phyloP scores from a whole-genome alignment of 2,888 invertebrate genomes.

The Erebia palarica region DNA sequence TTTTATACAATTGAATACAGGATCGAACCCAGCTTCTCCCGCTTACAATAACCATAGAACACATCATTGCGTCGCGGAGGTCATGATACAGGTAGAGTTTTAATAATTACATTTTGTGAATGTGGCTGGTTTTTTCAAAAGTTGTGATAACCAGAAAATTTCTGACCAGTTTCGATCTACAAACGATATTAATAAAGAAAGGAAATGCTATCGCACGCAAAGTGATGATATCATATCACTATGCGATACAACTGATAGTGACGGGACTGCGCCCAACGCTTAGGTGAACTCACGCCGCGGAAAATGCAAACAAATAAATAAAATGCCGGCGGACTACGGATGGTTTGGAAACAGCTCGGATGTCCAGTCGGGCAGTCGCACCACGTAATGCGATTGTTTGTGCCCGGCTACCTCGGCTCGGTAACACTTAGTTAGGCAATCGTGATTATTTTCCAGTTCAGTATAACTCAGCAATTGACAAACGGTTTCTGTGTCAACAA shows the following conservation, averaged over 20 bases:
- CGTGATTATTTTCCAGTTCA: conserved; percentile 56
- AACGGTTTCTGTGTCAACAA: conserved; percentile 56
- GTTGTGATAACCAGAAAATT: background rate
- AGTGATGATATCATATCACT: conserved; percentile 26
- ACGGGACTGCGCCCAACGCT: conserved; percentile 7
- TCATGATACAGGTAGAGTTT: background rate
- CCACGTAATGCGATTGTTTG: conserved; percentile 60
- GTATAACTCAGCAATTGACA: conserved; percentile 63
- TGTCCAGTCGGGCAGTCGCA: conserved; percentile 47
- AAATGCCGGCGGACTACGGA: conserved; percentile 28
- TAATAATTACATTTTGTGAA: background rate
- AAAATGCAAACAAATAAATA: conserved; percentile 45
- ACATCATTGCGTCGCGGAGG: too few relatives aligned
- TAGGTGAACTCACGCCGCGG: conserved; percentile 10
- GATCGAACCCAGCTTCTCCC: background rate
- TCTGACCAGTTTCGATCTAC: background rate
- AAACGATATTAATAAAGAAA: conserved; percentile 11
- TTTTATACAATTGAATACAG: background rate
- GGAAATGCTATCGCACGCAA: conserved; percentile 20
- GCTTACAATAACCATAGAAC: too few relatives aligned
- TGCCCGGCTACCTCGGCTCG: conserved; percentile 59
- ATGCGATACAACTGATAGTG: conserved; percentile 24
- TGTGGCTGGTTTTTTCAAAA: background rate
- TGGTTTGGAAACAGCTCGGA: conserved; percentile 50
- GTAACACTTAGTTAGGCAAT: conserved; percentile 71